A percentile compares a stretch with the other conserved stretches of the same genome.
Evolutionary conservation across 2,113 vertebrate genomes (phyloP).

Genomic region (Sturnira hondurensis): DNA sequence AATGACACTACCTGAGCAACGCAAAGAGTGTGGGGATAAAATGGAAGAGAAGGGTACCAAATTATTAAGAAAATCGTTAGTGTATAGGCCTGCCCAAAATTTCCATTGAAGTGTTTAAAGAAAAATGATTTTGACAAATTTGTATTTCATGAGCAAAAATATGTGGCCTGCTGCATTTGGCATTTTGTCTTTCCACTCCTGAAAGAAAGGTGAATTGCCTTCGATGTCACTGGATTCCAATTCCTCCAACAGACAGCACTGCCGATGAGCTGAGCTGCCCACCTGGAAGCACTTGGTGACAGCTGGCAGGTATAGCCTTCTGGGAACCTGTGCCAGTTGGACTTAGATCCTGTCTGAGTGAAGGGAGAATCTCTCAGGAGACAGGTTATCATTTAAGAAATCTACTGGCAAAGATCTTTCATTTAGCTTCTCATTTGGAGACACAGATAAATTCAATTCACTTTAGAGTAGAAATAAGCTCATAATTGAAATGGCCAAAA

Average conservation of each 20-base stretch:
- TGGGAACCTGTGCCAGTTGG: conserved; percentile 57
- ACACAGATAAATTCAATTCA: conserved; percentile 25
- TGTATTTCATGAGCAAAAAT: conserved; percentile 66
- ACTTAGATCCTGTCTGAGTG: conserved; percentile 33
- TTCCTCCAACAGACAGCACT: background rate
- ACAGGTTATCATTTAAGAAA: conserved; percentile 25
- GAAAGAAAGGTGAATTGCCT: conserved; percentile 67
- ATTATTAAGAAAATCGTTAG: conserved; percentile 63
- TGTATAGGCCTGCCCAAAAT: conserved; percentile 61
- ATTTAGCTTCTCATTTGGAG: conserved; percentile 48
- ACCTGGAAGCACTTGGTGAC: conserved; percentile 64
- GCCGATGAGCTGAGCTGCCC: conserved; percentile 50
- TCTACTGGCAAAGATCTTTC: conserved; percentile 39
- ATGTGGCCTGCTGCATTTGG: conserved; percentile 60
- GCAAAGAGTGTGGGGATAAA: background rate
- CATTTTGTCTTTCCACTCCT: conserved; percentile 37
- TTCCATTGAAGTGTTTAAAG: conserved; percentile 69
- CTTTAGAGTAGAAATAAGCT: background rate
- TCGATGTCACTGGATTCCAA: conserved; percentile 70
- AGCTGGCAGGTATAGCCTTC: conserved; percentile 72
- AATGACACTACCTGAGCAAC: background rate
- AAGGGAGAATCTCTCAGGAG: conserved; percentile 26
- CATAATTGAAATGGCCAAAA: background rate
- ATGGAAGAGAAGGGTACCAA: background rate
- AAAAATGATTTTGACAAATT: conserved; percentile 79